Evolutionary conservation across 2,113 vertebrate species (phyloP).

Genomic region (Lasiurus borealis): DNA sequence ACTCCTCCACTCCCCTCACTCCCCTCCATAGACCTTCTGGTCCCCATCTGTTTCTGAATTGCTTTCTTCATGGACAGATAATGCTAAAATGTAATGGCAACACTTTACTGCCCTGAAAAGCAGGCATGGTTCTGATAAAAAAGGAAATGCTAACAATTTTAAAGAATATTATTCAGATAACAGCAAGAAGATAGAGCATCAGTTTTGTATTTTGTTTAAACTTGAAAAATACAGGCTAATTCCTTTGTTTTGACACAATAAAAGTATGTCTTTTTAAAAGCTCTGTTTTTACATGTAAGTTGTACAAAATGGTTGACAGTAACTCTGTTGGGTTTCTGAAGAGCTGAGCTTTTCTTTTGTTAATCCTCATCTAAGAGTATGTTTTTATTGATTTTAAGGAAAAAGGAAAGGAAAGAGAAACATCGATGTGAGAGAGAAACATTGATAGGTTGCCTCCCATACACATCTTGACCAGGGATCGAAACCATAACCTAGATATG

Average conservation of each 20-base stretch:
- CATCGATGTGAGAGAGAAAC: background rate
- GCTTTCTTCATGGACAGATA: constrained; percentile 58
- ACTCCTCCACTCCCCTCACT: background rate
- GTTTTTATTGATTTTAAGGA: background rate
- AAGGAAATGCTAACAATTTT: constrained; percentile 63
- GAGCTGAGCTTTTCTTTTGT: background rate
- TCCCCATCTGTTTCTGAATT: constrained; percentile 73
- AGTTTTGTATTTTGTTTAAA: constrained; percentile 43
- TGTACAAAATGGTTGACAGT: background rate
- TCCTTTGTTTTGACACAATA: constrained; percentile 26
- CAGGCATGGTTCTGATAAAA: constrained; percentile 56
- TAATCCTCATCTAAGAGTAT: background rate
- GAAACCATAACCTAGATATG: background rate
- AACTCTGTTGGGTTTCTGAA: background rate
- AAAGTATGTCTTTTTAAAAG: background rate
- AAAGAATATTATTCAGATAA: constrained; percentile 51
- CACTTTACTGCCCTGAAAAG: constrained; percentile 73
- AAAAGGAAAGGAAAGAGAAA: background rate
- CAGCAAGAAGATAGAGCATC: background rate
- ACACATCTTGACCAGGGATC: background rate
- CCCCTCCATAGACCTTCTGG: constrained; percentile 51
- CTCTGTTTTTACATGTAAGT: background rate
- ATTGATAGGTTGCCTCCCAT: background rate
- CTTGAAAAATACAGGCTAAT: constrained; percentile 13
- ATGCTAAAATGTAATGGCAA: constrained; percentile 72